phyloP scores from a whole-genome alignment of 2,113 vertebrate genomes.

The Cyphomyrus plagiostoma region DNA sequence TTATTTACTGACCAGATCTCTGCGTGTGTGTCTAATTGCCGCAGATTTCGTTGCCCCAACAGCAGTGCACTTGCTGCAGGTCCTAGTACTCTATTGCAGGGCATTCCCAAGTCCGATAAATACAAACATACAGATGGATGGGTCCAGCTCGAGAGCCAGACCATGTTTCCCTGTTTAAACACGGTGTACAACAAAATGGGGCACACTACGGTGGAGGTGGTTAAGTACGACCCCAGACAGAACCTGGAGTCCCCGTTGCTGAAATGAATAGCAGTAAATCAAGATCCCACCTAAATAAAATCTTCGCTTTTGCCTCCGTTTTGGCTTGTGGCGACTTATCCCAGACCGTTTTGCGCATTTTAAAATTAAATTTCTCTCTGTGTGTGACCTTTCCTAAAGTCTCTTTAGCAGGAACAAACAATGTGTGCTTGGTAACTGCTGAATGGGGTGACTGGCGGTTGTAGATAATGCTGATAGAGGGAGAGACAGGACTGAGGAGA shows the following conservation, averaged over 20 bases:
- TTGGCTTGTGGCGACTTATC: background rate
- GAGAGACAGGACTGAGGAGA: background rate
- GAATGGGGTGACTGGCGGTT: background rate
- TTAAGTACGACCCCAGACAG: background rate
- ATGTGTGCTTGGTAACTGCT: conserved; percentile 2
- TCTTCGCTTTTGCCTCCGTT: no score
- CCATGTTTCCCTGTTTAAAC: background rate
- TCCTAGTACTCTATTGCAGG: background rate
- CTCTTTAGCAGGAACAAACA: conserved; percentile 10
- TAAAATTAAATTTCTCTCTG: background rate
- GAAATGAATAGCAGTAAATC: background rate
- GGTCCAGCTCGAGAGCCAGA: background rate
- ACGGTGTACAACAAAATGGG: background rate
- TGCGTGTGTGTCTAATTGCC: background rate
- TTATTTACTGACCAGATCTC: conserved; percentile 4
- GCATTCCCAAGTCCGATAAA: background rate
- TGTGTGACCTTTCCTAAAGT: conserved; percentile 1
- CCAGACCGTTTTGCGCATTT: background rate
- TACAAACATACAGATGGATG: background rate
- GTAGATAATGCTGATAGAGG: background rate
- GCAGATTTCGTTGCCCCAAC: background rate
- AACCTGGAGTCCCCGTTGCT: background rate
- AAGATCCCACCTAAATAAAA: background rate
- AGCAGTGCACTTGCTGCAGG: background rate
- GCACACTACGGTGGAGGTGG: background rate